A percentile compares a stretch with the other conserved stretches of the same genome.
These are phyloP conservation scores for Danio kyathit DNA, from an alignment of 2,797 vertebrate species.

Conservation along the genomic window DNA sequence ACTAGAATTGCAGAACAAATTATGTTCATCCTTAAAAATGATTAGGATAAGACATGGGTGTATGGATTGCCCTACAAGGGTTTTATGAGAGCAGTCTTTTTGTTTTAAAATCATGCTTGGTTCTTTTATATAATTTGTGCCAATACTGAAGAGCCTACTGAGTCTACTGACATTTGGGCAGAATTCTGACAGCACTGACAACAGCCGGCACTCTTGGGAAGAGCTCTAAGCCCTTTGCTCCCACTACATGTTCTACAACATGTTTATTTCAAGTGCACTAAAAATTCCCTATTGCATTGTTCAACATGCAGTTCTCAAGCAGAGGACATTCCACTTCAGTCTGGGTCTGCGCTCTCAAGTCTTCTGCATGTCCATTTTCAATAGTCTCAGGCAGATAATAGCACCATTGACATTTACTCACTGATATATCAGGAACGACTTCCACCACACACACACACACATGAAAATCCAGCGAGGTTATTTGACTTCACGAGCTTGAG, in stretches of 20 bases:
- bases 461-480: conserved; percentile 21
- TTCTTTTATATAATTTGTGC: neutral
- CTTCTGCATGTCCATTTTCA: conserved; percentile 40
- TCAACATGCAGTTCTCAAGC: conserved; percentile 21
- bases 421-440: conserved; percentile 1
- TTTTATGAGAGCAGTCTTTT: neutral
- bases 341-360: conserved; percentile 34
- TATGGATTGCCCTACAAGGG: neutral
- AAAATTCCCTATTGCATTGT: conserved; percentile 40
- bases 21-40: too few relatives aligned
- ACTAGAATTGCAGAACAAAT: neutral
- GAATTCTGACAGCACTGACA: conserved; percentile 9
- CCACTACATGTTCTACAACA: conserved; percentile 27
- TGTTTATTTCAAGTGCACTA: conserved; percentile 38
- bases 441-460: neutral
- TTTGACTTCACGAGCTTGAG: neutral
- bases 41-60: neutral
- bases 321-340: conserved; percentile 51
- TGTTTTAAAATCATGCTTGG: neutral
- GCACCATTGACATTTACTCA: conserved; percentile 45
- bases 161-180: neutral
- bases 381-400: conserved; percentile 27
- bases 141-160: neutral
- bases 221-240: conserved; percentile 30
- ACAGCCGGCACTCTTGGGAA: conserved; percentile 29